Base-by-base conservation (phyloP, 2,888 invertebrate species). In the Brachypalpus laphriformis region DNA sequence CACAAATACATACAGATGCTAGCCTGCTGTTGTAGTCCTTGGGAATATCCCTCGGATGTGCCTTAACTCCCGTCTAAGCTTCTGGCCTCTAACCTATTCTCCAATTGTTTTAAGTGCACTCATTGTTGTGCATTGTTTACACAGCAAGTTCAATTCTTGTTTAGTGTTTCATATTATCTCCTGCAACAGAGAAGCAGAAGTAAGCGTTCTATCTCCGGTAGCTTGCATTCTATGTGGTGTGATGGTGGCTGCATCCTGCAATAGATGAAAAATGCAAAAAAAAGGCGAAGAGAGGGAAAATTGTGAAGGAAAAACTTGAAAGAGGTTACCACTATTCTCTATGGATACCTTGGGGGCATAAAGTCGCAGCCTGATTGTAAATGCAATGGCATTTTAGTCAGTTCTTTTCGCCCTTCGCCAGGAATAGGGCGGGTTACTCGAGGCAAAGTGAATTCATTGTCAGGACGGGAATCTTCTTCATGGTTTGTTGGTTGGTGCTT, bases 91-190 rank as follows among this genome's bases (percentile, higher is more conserved):
- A 85, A 81, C 81, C 81, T 70, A 63, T 65, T 81, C 75, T 81
- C 65, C 81, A 85, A 85, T 85, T 85, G 85, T 85, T 81, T 76
- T 71, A 81, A 85, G 81, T 85, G 85, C 81, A 76, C 81, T 85
- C 42, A 85, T 85, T 85, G 85, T 76, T 85, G 75, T 81, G 70
- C 51, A 76, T 66, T 81, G 85, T 66, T 81, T 80, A 81, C 85
- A 85, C 47, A 66, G 75, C 71, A 70, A 85, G 85, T 85, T 85
- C 85, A 81, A 85, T 81, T 70, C 81, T 66, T 75, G 80, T 75
- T 76, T 76, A 81, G 81, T 85, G 85, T 71, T 85, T 81, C 59
- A 40, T 59, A 71, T 74, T 80, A 83, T 85, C 80, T 65, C 57
- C 18, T 54, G 54, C 65, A 71, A 34, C 61, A 51, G 47, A 63